phyloP scores from a whole-genome alignment of 2,797 vertebrate species.

The Acridotheres tristis region DNA sequence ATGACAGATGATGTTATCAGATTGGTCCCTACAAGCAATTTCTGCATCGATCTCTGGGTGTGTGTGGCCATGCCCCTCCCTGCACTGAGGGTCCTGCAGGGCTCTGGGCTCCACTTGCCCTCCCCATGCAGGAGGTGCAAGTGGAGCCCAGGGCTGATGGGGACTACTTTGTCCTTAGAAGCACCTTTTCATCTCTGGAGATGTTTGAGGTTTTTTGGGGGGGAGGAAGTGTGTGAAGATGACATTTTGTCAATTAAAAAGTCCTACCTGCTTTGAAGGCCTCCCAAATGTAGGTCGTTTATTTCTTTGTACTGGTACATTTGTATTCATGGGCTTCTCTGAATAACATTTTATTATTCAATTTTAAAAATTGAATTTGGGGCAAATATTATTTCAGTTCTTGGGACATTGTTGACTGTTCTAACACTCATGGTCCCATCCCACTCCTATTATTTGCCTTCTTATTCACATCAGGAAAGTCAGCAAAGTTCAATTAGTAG shows the following conservation, averaged over 20 bases:
- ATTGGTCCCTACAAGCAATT: background rate
- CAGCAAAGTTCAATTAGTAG: background rate
- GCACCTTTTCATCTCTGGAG: background rate
- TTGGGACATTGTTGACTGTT: background rate
- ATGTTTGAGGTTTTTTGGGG: rapidly evolving
- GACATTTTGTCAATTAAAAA: background rate
- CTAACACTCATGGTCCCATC: background rate
- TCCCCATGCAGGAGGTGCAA: background rate
- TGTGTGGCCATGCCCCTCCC: background rate
- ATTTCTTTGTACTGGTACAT: conserved; percentile 3
- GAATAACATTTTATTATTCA: background rate
- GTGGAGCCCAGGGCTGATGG: background rate
- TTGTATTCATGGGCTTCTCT: background rate
- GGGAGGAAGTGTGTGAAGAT: background rate
- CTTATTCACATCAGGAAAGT: background rate
- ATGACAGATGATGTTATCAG: background rate
- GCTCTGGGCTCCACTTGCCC: background rate
- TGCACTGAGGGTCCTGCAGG: rapidly evolving
- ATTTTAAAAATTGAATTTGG: conserved; percentile 2
- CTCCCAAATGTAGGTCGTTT: background rate
- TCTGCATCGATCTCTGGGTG: background rate
- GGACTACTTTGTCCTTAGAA: background rate
- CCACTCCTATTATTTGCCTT: background rate
- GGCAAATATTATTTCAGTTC: background rate
- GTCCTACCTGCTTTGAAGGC: background rate